A percentile compares a stretch with the other conserved stretches of the same genome.
Evolutionary conservation across 2,113 vertebrate species (phyloP).

Genomic region (Pachypanchax playfairii): DNA sequence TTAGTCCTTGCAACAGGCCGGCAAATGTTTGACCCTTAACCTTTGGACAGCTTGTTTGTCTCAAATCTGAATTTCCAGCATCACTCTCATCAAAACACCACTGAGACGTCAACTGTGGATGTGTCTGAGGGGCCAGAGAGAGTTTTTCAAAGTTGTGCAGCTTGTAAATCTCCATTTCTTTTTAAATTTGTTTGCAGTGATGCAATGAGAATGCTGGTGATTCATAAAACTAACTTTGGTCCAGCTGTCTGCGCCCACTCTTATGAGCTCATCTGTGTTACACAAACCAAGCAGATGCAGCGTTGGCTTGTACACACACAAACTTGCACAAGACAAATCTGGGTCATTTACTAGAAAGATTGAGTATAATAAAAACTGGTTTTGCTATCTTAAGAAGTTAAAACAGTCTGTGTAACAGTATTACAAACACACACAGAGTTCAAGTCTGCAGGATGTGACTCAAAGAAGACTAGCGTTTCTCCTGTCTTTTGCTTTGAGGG

Average conservation of each 20-base stretch:
- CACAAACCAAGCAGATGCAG: slow-evolving; percentile 50
- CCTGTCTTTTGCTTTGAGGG: slow-evolving; percentile 10
- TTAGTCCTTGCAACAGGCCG: slow-evolving; percentile 45
- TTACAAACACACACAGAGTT: slow-evolving; percentile 19
- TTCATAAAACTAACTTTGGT: slow-evolving; percentile 60
- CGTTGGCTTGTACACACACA: slow-evolving; percentile 18
- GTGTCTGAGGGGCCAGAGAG: neutral
- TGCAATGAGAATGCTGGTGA: slow-evolving; percentile 55
- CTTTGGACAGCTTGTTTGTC: slow-evolving; percentile 20
- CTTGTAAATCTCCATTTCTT: slow-evolving; percentile 33
- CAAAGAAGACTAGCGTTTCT: slow-evolving; percentile 19
- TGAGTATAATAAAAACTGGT: slow-evolving; percentile 1
- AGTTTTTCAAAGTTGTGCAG: slow-evolving; percentile 17
- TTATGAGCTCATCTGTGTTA: slow-evolving; percentile 65
- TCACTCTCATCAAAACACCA: slow-evolving; percentile 27
- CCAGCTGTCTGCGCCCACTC: slow-evolving; percentile 54
- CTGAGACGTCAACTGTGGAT: slow-evolving; percentile 21
- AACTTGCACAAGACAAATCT: slow-evolving; percentile 28
- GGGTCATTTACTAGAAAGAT: slow-evolving; percentile 46
- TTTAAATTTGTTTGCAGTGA: slow-evolving; percentile 56
- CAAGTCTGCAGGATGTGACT: slow-evolving; percentile 28
- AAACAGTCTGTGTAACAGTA: slow-evolving; percentile 50
- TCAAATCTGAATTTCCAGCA: slow-evolving; percentile 47
- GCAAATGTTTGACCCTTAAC: slow-evolving; percentile 60
- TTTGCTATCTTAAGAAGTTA: slow-evolving; percentile 58